phyloP scores from a whole-genome alignment of 2,797 vertebrate species.

The Eurystomus glaucurus region DNA sequence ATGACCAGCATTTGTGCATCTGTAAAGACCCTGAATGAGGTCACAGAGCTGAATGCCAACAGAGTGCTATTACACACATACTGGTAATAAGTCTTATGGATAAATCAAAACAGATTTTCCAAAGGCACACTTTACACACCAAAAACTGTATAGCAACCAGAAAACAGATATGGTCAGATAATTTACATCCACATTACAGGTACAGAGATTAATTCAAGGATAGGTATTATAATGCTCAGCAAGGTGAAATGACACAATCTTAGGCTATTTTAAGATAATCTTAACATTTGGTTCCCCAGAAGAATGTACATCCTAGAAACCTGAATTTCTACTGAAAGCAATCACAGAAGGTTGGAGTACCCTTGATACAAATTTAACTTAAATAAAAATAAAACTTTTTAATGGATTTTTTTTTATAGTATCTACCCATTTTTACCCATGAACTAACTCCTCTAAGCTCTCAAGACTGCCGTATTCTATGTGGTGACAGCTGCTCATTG shows the following conservation, averaged over 20 bases:
- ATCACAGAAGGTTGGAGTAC: not conserved
- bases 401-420: not conserved
- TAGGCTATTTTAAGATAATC: conserved; percentile 8
- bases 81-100: not conserved
- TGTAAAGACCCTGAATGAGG: not conserved
- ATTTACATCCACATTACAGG: not conserved
- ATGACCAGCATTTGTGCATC: not conserved
- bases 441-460: not conserved
- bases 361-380: conserved; percentile 24
- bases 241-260: conserved; percentile 2
- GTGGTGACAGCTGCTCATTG: not conserved
- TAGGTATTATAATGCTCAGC: not conserved
- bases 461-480: not conserved
- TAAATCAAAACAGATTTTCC: not conserved
- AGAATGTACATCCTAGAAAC: conserved; percentile 21
- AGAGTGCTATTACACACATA: not conserved
- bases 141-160: not conserved
- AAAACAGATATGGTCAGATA: not conserved
- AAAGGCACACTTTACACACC: not conserved
- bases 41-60: not conserved
- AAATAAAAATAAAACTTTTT: conserved; percentile 18
- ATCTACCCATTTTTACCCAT: not conserved
- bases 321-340: conserved; percentile 43
- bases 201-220: not conserved
- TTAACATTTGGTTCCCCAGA: conserved; percentile 5